Evolutionary conservation across 2,113 vertebrate species (phyloP).

Genomic region (Pitta sordida): DNA sequence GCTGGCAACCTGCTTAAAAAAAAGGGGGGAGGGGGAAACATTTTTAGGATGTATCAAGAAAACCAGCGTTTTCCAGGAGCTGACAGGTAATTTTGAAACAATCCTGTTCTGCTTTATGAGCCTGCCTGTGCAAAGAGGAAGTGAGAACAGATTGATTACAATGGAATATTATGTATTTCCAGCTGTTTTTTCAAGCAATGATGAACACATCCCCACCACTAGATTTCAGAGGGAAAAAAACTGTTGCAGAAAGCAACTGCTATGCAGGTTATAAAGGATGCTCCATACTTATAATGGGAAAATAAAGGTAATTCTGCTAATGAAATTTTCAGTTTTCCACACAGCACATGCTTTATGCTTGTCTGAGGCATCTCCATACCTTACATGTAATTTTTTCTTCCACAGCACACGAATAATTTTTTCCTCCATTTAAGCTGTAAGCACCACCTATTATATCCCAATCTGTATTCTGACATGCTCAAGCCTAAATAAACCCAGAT

Average conservation of each 20-base stretch:
- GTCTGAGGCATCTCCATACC: neutral
- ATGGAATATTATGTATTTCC: slow-evolving; percentile 1
- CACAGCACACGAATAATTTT: neutral
- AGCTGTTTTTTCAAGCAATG: neutral
- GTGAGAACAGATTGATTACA: slow-evolving; percentile 20
- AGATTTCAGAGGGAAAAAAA: neutral
- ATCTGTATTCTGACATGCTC: neutral
- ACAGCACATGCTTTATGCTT: neutral
- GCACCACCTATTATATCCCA: neutral
- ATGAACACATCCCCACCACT: neutral
- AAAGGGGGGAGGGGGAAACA: fast-evolving
- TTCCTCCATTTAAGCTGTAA: neutral
- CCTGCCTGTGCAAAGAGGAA: neutral
- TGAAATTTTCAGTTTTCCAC: neutral
- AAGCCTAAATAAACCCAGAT: neutral
- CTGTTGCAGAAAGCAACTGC: neutral
- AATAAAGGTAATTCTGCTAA: neutral
- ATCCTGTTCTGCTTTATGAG: neutral
- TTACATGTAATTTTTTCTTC: neutral
- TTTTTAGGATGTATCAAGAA: neutral
- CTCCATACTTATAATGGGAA: neutral
- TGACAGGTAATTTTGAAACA: neutral
- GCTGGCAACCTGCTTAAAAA: neutral
- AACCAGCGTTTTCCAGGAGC: neutral
- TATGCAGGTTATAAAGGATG: neutral